These are phyloP conservation scores for Caenorhabditis angaria DNA, from an alignment of 2,888 invertebrate species.

Conservation along the genomic window DNA sequence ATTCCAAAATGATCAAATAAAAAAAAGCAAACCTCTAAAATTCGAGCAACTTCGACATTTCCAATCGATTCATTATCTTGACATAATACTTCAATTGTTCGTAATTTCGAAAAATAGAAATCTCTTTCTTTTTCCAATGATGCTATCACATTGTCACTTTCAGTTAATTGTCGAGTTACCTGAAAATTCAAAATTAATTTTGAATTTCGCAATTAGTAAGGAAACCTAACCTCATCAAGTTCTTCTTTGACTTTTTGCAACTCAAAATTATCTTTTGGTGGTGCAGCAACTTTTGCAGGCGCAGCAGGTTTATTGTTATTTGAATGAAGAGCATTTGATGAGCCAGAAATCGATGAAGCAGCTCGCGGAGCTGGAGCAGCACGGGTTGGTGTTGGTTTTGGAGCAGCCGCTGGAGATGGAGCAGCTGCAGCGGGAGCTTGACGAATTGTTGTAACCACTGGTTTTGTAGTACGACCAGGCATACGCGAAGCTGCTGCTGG, in stretches of 20 bases:
- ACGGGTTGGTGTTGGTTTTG: slow-evolving; percentile 2
- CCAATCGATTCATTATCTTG: slow-evolving; percentile 80
- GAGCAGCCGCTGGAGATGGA: slow-evolving; percentile 17
- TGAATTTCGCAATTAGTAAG: slow-evolving; percentile 3
- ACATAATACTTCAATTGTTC: slow-evolving; percentile 96
- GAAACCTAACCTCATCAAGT: slow-evolving; percentile 57
- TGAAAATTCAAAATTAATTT: slow-evolving; percentile 8
- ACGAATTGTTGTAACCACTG: slow-evolving; percentile 34
- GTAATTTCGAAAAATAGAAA: slow-evolving; percentile 98
- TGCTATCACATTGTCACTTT: slow-evolving; percentile 84
- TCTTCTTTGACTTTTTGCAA: slow-evolving; percentile 55
- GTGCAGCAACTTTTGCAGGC: slow-evolving; percentile 34
- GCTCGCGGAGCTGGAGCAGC: slow-evolving; percentile 5
- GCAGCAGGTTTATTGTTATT: slow-evolving; percentile 16
- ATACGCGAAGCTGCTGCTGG: slow-evolving; percentile 23
- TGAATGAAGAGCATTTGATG: not conserved
- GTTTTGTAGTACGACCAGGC: slow-evolving; percentile 26
- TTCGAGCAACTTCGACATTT: slow-evolving; percentile 81
- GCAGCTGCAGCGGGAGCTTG: slow-evolving; percentile 19
- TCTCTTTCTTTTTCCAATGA: slow-evolving; percentile 94
- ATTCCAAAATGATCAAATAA: not conserved
- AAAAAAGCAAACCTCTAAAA: slow-evolving; percentile 73
- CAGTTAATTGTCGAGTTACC: slow-evolving; percentile 54
- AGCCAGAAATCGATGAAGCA: not conserved
- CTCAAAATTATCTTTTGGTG: slow-evolving; percentile 31